A percentile compares a stretch with the other conserved stretches of the same genome.
Evolutionary conservation across 2,888 invertebrate genomes (phyloP).

Genomic region (Drosophila peninsularis): DNA sequence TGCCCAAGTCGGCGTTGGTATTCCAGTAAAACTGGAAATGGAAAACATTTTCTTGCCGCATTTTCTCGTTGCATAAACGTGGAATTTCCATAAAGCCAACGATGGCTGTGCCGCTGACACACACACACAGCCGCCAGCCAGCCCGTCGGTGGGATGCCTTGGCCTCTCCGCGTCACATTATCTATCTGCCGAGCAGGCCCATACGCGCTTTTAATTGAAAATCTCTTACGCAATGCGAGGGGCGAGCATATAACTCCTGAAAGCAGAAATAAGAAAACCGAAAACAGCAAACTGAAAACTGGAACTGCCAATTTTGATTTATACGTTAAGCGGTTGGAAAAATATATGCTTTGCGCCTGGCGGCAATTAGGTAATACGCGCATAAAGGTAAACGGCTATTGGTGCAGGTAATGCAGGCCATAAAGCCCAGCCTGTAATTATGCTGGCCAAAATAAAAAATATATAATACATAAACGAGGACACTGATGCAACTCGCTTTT

Average conservation of each 20-base stretch:
- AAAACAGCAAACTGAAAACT: constrained; percentile 27
- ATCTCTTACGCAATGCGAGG: constrained; percentile 62
- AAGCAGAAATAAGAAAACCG: background rate
- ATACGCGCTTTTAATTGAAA: constrained; percentile 62
- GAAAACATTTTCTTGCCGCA: constrained; percentile 66
- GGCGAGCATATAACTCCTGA: constrained; percentile 1
- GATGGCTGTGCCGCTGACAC: constrained; percentile 68
- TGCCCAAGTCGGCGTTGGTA: constrained; percentile 52
- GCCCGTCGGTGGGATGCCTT: constrained; percentile 10
- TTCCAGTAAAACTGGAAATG: constrained; percentile 74
- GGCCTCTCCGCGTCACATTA: constrained; percentile 20
- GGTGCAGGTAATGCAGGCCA: constrained; percentile 40
- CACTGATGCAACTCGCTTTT: constrained; percentile 44
- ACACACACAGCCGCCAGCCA: constrained; percentile 36
- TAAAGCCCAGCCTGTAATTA: constrained; percentile 43
- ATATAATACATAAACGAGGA: constrained; percentile 32
- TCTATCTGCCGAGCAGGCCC: constrained; percentile 14
- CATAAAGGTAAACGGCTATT: constrained; percentile 55
- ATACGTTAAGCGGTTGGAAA: constrained; percentile 42
- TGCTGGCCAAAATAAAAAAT: constrained; percentile 40
- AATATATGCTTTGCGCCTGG: constrained; percentile 54
- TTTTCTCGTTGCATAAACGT: constrained; percentile 76
- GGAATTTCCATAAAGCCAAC: constrained; percentile 73
- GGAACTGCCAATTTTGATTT: constrained; percentile 67
- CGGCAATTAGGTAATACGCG: constrained; percentile 67